Evolutionary conservation across 2,888 invertebrate genomes (phyloP).

Genomic region (Scelioninae gen. 1): DNA sequence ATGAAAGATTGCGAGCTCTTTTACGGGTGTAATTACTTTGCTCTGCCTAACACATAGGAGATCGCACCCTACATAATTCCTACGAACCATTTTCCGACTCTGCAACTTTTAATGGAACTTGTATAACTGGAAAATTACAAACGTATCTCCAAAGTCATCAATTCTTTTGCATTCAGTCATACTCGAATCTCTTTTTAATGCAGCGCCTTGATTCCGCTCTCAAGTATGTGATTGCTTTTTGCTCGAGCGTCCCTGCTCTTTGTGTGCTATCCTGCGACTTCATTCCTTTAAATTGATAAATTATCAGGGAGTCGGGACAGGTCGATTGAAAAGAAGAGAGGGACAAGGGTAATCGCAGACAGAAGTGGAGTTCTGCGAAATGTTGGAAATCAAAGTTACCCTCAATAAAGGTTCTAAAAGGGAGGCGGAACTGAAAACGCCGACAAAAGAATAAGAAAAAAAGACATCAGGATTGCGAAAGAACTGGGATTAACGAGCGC

Average conservation of each 20-base stretch:
- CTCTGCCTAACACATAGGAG: too few relatives aligned
- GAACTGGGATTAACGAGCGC: slow-evolving; percentile 60
- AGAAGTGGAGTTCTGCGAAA: slow-evolving; percentile 60
- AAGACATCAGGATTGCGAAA: slow-evolving; percentile 33
- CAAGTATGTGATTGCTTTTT: slow-evolving; percentile 49
- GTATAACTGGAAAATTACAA: slow-evolving; percentile 40
- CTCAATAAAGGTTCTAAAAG: slow-evolving; percentile 59
- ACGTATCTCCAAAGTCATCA: slow-evolving; percentile 47
- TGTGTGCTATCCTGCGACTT: slow-evolving; percentile 49
- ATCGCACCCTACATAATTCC: too few relatives aligned
- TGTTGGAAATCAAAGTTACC: slow-evolving; percentile 70
- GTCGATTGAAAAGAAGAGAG: slow-evolving; percentile 53
- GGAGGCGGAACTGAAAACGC: too few relatives aligned
- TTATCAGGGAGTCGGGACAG: slow-evolving; percentile 53
- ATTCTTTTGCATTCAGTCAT: background rate
- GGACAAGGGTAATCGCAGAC: slow-evolving; percentile 55
- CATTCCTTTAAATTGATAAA: slow-evolving; percentile 67
- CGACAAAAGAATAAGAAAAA: slow-evolving; percentile 40
- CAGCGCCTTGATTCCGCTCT: slow-evolving; percentile 17
- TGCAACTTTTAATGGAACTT: background rate
- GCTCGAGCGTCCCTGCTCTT: slow-evolving; percentile 16
- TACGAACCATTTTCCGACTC: background rate
- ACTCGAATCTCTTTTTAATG: slow-evolving; percentile 47
- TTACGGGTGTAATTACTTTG: too few relatives aligned
- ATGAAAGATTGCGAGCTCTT: too few relatives aligned